Evolutionary conservation across 2,888 invertebrate genomes (phyloP).

Genomic region (Zele albiditarsus): DNA sequence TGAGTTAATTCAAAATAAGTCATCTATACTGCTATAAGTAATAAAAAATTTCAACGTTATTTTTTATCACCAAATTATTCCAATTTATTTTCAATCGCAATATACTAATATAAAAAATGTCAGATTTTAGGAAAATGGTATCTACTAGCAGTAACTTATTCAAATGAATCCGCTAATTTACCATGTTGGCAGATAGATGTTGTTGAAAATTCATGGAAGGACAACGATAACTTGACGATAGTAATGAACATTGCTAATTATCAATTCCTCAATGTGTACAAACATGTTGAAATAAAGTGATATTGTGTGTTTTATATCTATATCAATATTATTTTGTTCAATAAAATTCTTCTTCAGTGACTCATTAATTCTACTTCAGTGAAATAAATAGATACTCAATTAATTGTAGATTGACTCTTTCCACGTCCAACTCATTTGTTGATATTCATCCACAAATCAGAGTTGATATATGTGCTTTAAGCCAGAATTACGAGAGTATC

Average conservation of each 20-base stretch:
- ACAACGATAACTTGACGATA: not conserved
- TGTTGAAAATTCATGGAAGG: not conserved
- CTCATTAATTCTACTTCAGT: not conserved
- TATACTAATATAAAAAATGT: not conserved
- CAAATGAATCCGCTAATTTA: not conserved
- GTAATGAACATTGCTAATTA: not conserved
- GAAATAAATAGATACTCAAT: not conserved
- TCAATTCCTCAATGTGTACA: not conserved
- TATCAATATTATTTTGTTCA: not conserved
- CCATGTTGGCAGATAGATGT: not conserved
- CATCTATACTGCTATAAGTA: no score
- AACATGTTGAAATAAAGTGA: not conserved
- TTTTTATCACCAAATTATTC: not conserved
- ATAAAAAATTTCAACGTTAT: no score
- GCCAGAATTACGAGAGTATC: not conserved
- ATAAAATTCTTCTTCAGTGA: not conserved
- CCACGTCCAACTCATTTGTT: not conserved
- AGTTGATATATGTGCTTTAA: not conserved
- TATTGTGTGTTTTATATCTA: not conserved
- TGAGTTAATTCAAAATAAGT: not conserved
- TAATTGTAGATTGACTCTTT: not conserved
- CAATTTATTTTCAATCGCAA: not conserved
- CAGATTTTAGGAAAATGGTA: constrained; percentile 5
- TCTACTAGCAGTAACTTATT: not conserved
- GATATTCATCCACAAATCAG: not conserved